Conservation (phyloP, 2,113 vertebrate genomes). For the Mormyrus lacerda region DNA sequence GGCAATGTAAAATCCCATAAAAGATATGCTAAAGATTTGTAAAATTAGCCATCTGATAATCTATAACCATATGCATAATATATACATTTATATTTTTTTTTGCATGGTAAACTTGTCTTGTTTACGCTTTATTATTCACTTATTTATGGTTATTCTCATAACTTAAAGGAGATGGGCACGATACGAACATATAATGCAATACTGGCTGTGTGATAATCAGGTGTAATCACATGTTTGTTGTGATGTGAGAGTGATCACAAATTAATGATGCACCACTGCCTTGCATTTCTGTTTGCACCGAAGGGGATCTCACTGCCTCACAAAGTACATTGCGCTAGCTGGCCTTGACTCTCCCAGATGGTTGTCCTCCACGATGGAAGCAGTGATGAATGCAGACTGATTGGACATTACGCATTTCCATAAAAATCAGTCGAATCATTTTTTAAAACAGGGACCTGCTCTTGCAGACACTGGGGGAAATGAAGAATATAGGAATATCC, state of each 20-base stretch:
- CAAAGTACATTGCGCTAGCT: background rate
- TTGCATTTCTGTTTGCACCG: background rate
- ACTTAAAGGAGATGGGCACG: background rate
- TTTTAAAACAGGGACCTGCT: background rate
- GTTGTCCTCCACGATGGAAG: background rate
- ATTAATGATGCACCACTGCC: background rate
- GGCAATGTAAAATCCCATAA: background rate
- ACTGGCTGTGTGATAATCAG: background rate
- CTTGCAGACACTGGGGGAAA: background rate
- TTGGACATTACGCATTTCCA: background rate
- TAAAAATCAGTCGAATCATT: background rate
- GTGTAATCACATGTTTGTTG: background rate
- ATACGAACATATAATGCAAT: background rate
- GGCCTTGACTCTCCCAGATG: background rate
- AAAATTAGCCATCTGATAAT: background rate
- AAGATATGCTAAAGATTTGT: background rate
- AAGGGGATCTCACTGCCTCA: background rate
- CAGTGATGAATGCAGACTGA: slow-evolving; percentile 10
- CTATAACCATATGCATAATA: background rate
- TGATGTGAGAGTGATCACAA: background rate
- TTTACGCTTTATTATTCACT: background rate
- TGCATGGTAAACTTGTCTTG: background rate
- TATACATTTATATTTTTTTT: background rate
- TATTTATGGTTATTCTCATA: background rate
- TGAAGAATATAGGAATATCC: background rate